phyloP scores from a whole-genome alignment of 2,113 vertebrate genomes.

The Daubentonia madagascariensis region DNA sequence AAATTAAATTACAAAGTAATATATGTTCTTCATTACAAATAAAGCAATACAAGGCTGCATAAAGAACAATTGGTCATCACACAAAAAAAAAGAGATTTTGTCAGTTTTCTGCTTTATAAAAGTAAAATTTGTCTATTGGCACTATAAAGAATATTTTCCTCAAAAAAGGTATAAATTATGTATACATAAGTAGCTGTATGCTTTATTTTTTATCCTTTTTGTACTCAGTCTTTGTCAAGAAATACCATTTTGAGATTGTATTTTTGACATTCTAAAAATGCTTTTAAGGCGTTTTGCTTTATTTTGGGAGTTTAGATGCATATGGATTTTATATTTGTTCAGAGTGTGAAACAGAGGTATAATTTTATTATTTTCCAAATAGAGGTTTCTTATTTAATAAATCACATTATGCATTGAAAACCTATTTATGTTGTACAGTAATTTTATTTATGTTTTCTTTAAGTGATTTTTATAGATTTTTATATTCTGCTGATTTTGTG shows the following conservation, averaged over 20 bases:
- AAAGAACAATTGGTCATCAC: background rate
- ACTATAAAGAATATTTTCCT: background rate
- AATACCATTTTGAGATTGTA: background rate
- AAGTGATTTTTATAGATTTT: background rate
- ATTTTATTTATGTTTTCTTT: background rate
- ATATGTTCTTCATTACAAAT: background rate
- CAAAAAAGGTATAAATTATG: background rate
- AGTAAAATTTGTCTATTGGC: background rate
- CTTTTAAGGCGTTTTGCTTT: background rate
- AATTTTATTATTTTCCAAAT: background rate
- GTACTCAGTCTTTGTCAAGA: background rate
- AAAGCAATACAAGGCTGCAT: background rate
- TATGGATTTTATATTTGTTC: background rate
- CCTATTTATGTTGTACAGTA: background rate
- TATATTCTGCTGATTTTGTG: background rate
- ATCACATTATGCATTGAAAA: background rate
- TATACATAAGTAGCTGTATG: background rate
- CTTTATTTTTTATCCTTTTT: background rate
- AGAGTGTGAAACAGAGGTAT: background rate
- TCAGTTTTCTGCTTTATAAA: background rate
- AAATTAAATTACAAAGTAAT: background rate
- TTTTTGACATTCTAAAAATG: background rate
- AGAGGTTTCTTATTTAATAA: background rate
- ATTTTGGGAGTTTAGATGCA: background rate
- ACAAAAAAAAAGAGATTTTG: background rate